Conservation (phyloP, 2,888 invertebrate genomes). For the Leucozona laternaria region DNA sequence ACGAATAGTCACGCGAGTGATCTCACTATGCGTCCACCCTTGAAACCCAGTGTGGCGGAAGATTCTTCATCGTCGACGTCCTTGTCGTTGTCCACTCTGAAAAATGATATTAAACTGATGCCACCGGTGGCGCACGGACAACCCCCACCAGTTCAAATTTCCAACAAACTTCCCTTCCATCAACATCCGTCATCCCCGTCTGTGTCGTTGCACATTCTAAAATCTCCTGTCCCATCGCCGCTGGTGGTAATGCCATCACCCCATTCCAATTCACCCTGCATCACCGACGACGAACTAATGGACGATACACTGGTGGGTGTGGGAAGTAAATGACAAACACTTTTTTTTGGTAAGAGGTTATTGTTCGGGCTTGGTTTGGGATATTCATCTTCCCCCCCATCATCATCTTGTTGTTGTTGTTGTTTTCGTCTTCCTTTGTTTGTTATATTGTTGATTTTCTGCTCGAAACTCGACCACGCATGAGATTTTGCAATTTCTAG, state of each 20-base stretch:
- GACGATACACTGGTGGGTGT: conserved; percentile 77
- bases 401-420: conserved; percentile 22
- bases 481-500: conserved; percentile 62
- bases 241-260: conserved; percentile 87
- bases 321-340: conserved; percentile 76
- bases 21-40: conserved; percentile 69
- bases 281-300: conserved; percentile 91
- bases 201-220: conserved; percentile 90
- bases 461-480: conserved; percentile 39
- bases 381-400: conserved; percentile 9
- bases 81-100: conserved; percentile 51
- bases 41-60: conserved; percentile 52
- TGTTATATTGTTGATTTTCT: conserved; percentile 53
- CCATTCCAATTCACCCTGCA: conserved; percentile 88
- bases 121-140: conserved; percentile 56
- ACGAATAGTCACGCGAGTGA: conserved; percentile 60
- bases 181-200: conserved; percentile 84
- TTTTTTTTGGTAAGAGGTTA: conserved; percentile 30
- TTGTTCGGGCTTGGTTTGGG: conserved; percentile 21
- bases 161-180: conserved; percentile 62
- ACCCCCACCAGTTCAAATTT: conserved; percentile 85
- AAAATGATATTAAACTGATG: conserved; percentile 68
- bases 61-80: conserved; percentile 37
- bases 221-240: conserved; percentile 90
- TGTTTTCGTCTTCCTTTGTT: conserved; percentile 50